Base-by-base conservation (phyloP, 2,797 vertebrate species). In the Paramormyrops hopkinsi region DNA sequence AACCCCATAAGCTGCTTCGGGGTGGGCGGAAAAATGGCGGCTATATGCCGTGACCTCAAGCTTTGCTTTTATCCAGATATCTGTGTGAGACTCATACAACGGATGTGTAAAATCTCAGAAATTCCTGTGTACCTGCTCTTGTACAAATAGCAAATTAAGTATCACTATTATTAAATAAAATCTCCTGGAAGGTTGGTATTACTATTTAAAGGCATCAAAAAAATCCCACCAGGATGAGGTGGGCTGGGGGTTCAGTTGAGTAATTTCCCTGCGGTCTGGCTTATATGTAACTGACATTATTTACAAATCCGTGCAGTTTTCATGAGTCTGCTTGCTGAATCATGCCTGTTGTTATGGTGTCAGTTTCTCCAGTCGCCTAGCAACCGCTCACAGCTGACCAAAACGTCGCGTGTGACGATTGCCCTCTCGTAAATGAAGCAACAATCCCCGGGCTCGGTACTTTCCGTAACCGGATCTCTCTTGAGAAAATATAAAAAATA, bases 231-330 rank as follows among this genome's bases (percentile, higher is more conserved):
- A 79, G 33, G 17, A 79, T 19, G 73, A 44, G 73, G 17, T 44
- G 37, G 73, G 12, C 29, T 69, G 65, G 6, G 73, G 7, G 37
- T n/a, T 82, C 37, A 46, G 76, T 46, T n/a, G 17, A 22, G 76
- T 82, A 82, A 73, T 82, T 82, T 82, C 37, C 19, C 37, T 46
- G 82, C n/a, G 41, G 89, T 85, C 48, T 85, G 82, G 82, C 44
- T 48, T 50, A 85, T 48, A 85, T 29, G 17, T 12, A 50, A 85
- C 48, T 85, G 82, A 85, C 82, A 85, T 85, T 85, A 85, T 85
- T 50, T 51, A 85, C 44, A 85, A 85, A 85, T 85, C 82, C 19
- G 46, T 44, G 19, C 41, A 4, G 44, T 17, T 51, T 51, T 51
- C n/a, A 9, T 85, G 82, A 85, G n/a, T 84, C 82, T 51, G 48